Conservation (phyloP, 2,888 invertebrate species). For the Microchrysa polita region DNA sequence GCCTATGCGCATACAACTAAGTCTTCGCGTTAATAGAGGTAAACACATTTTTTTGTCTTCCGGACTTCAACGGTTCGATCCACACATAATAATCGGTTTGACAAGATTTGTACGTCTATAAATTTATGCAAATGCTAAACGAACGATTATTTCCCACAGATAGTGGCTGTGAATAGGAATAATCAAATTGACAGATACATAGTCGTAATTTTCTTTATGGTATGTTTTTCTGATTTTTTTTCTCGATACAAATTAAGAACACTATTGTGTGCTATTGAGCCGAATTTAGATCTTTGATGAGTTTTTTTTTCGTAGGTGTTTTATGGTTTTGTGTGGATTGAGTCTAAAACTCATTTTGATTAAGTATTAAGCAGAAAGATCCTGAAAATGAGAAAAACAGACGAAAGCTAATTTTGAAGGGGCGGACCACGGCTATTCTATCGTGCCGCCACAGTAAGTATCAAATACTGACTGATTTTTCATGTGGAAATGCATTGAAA, state of each 20-base stretch:
- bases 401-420: too few relatives aligned
- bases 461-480: too few relatives aligned
- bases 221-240: too few relatives aligned
- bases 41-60: too few relatives aligned
- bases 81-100: too few relatives aligned
- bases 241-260: not conserved
- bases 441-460: too few relatives aligned
- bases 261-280: not conserved
- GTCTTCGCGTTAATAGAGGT: too few relatives aligned
- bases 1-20: too few relatives aligned
- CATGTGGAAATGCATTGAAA: too few relatives aligned
- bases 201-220: not conserved
- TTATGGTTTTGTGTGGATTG: not conserved
- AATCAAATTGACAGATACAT: not conserved
- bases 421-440: too few relatives aligned
- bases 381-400: not conserved
- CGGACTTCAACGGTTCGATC: too few relatives aligned
- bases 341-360: too few relatives aligned
- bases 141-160: not conserved
- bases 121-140: not conserved
- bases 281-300: not conserved
- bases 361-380: not conserved
- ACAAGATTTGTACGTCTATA: not conserved
- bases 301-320: not conserved
- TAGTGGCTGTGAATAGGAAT: not conserved